phyloP scores from a whole-genome alignment of 2,113 vertebrate species.

The Todiramphus saurophagus region DNA sequence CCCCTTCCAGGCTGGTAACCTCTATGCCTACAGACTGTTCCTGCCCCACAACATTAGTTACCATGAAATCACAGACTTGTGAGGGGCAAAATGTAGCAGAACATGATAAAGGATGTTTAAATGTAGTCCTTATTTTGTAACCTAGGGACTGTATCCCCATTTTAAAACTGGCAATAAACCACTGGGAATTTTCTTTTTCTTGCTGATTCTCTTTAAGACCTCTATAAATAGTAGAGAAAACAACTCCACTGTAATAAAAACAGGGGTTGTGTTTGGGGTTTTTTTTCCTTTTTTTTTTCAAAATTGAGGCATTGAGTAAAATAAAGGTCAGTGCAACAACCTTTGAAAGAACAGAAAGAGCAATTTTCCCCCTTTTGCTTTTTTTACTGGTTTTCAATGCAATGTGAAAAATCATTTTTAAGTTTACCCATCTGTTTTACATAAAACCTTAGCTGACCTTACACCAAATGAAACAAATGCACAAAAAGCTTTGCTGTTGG shows the following conservation, averaged over 20 bases:
- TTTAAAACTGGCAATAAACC: constrained; percentile 33
- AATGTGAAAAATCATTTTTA: constrained; percentile 63
- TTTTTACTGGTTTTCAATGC: constrained; percentile 43
- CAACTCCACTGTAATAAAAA: constrained; percentile 9
- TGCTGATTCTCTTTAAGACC: constrained; percentile 4
- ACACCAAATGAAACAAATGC: constrained; percentile 59
- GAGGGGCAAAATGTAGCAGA: constrained; percentile 38
- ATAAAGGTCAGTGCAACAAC: constrained; percentile 34
- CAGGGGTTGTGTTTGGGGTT: background rate
- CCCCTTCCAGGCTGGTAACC: constrained; percentile 13
- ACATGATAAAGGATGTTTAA: constrained; percentile 50
- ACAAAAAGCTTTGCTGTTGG: constrained; percentile 42
- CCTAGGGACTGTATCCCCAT: constrained; percentile 6
- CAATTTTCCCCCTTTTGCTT: background rate
- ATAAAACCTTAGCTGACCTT: constrained; percentile 65
- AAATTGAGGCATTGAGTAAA: constrained; percentile 43
- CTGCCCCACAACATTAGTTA: constrained; percentile 7
- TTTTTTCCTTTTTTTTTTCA: background rate
- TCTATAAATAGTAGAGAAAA: constrained; percentile 23
- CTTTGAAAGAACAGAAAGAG: constrained; percentile 12
- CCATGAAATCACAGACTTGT: constrained; percentile 44
- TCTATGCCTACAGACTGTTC: constrained; percentile 1
- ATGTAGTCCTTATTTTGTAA: constrained; percentile 13
- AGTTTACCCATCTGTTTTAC: constrained; percentile 54
- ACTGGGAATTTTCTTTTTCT: constrained; percentile 33